Base-by-base conservation (phyloP, 2,888 invertebrate genomes). In the Hemaris fuciformis region DNA sequence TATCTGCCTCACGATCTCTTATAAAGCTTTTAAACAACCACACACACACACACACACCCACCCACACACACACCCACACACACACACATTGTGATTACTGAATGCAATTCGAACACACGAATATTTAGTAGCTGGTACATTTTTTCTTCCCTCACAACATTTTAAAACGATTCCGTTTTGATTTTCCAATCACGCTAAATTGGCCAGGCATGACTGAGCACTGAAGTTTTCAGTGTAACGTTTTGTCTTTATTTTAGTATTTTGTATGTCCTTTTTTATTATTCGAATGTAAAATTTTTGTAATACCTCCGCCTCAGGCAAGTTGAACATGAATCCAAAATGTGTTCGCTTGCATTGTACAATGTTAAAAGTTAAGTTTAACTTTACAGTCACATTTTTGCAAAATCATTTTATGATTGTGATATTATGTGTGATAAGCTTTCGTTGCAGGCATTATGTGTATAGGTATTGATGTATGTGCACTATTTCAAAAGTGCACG, bases 71-170 rank as follows among this genome's bases (percentile, higher is more conserved):
- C n/a, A n/a, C n/a, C n/a, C 38, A 38, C 18, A 2, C 10, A 27
- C 27, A 18, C 10, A 31, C 27, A 45, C 45, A 23, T 22, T 22
- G 18, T 27, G 18, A 53, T n/a, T 25, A 27, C 48, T 15, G 27
- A 15, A 48, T 15, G 27, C 15, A 48, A 25, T 15, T 18, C 53
- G 18, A 15, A n/a, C 31, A 48, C 27, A 53, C 53, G 18, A 53
- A 53, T 18, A 53, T 31, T n/a, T 53, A 53, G 48, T 53, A 53
- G 18, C 31, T 27, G 53, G 31, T 53, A 53, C 31, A 27, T 53
- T 53, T 53, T 53, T 53, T 53, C 53, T 53, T 53, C 53, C 31
- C 53, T 53, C 53, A 53, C n/a, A 46, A 46, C 53, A 53, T 53
- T 53, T 53, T 53, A 31, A 53, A 53, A 53, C 53, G 53, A 53